Base-by-base conservation (phyloP, 2,113 vertebrate genomes). In the Callopanchax toddi region DNA sequence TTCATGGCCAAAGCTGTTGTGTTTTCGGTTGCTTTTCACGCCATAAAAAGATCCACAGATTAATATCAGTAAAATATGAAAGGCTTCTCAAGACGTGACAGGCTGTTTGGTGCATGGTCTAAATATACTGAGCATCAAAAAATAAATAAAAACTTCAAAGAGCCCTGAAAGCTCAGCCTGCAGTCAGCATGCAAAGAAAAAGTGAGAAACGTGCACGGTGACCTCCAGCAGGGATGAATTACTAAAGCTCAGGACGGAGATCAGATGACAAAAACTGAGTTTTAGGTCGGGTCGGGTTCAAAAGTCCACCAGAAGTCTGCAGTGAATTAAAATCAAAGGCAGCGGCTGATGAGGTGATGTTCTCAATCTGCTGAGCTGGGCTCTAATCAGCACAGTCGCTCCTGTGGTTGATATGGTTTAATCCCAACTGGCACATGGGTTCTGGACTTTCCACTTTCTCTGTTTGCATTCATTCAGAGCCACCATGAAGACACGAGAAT, bases 361-460 rank as follows among this genome's bases (percentile, higher is more conserved):
- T 57, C 26, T 40, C 17, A 13, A 10, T 21, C 7, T 42, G 26
- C 8, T 21, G 18, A 63, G 42, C 59, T 55, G 48, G 45, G 54
- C 37, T 26, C 49, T 22, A 52, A 67, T 45, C 10, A 59, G n/a
- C 12, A 37, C 2, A 21, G 55, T 36, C 12, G n/a, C 44, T 40
- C 59, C 32, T 52, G 64, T 54, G 67, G 72, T 45, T 70, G 69
- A 9, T 11, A 11, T 37, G 39, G 22, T 60, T 34, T 39, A 26
- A 51, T 18, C 32, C 15, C 26, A 18, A 72, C 11, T 37, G 50
- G 49, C 25, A n/a, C 4, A 45, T 65, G 34, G 7, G 46, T 46
- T 21, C 59, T 74, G 77, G 71, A 48, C 43, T 80, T 84, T 84
- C 78, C 76, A 73, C 36, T 73, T 60, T 61, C 34, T 60, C 15